Evolutionary conservation across 2,797 vertebrate species (phyloP).

Genomic region (Saxicola maurus): DNA sequence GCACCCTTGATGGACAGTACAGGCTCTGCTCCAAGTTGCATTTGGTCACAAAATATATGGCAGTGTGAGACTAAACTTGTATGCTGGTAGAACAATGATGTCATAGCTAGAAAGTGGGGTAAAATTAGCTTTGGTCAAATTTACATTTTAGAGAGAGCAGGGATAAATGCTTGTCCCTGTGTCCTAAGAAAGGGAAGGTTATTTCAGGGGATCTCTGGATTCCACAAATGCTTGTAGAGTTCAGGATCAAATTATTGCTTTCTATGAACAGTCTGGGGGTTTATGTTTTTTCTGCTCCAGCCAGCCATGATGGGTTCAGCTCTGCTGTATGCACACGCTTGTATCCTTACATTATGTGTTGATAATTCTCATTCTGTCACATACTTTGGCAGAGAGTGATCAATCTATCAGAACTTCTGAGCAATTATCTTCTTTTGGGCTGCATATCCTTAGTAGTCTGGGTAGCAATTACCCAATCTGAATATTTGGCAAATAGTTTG

Average conservation of each 20-base stretch:
- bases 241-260: background rate
- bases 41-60: conserved; percentile 6
- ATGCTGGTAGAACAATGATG: conserved; percentile 19
- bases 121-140: conserved; percentile 33
- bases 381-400: background rate
- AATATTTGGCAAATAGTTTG: conserved; percentile 57
- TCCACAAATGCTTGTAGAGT: conserved; percentile 2
- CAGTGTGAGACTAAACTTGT: background rate
- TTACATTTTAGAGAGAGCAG: background rate
- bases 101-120: background rate
- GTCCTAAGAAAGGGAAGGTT: conserved; percentile 18
- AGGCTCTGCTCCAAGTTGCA: conserved; percentile 1
- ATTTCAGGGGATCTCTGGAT: conserved; percentile 12
- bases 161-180: background rate
- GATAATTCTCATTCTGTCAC: background rate
- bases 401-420: conserved; percentile 17
- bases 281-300: background rate
- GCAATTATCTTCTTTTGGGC: conserved; percentile 34
- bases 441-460: conserved; percentile 54
- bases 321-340: background rate
- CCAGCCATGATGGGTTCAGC: background rate
- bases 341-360: background rate
- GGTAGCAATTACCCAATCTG: conserved; percentile 66
- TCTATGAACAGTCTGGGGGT: background rate
- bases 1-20: background rate